Conservation (phyloP, 2,888 invertebrate species). For the Lasioglossum oenotherae region DNA sequence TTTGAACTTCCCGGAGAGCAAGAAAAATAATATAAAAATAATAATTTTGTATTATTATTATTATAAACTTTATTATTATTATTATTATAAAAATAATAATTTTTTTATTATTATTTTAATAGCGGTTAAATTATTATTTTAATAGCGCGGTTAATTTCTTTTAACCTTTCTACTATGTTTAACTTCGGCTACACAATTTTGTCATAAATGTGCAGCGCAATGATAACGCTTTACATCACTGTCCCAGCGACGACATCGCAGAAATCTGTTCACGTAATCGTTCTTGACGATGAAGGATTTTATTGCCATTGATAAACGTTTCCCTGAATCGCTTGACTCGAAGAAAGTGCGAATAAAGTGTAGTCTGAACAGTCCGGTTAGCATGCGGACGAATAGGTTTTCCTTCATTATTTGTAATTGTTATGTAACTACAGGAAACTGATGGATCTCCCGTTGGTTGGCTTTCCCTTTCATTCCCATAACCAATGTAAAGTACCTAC, state of each 20-base stretch:
- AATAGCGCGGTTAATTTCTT: no score
- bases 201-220: neutral
- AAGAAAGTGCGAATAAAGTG: neutral
- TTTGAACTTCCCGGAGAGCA: no score
- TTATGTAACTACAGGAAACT: slow-evolving; percentile 1
- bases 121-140: no score
- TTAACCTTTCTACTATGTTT: no score
- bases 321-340: neutral
- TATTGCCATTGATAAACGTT: neutral
- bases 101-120: no score
- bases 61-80: no score
- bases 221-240: neutral
- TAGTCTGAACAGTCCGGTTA: neutral
- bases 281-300: neutral
- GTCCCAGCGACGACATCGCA: neutral
- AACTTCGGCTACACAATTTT: neutral
- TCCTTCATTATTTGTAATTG: neutral
- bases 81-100: no score
- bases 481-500: neutral
- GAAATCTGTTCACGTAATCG: neutral
- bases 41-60: no score
- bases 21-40: no score
- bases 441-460: neutral
- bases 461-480: slow-evolving; percentile 9
- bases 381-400: neutral